phyloP scores from a whole-genome alignment of 2,888 invertebrate genomes.

The Chaetogeoica ovagalla region DNA sequence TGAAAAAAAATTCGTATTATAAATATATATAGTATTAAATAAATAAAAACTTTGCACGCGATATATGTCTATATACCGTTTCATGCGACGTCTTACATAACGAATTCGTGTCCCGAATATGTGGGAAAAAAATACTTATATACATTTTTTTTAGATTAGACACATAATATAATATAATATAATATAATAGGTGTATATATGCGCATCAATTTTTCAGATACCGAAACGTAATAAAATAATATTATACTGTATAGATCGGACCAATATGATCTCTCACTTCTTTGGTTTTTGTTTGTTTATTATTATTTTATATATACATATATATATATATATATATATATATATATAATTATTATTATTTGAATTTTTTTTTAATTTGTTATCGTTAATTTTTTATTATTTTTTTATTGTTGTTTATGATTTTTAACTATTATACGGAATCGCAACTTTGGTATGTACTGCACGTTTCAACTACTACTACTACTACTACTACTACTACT shows the following conservation, averaged over 20 bases:
- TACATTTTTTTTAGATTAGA: no score
- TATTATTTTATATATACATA: conserved; percentile 19
- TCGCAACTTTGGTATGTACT: conserved; percentile 31
- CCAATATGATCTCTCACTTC: conserved; percentile 53
- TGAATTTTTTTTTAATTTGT: conserved; percentile 3
- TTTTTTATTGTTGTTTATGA: conserved; percentile 8
- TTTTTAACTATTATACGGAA: conserved; percentile 27
- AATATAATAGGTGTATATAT: background rate
- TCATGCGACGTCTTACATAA: no score
- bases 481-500: no score
- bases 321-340: background rate
- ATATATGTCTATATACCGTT: background rate
- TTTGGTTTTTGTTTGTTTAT: conserved; percentile 34
- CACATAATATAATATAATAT: no score
- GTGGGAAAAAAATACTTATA: no score
- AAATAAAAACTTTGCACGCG: background rate
- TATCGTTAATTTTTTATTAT: conserved; percentile 23
- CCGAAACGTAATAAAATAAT: background rate
- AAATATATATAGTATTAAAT: background rate
- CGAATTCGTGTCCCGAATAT: no score
- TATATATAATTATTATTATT: conserved; percentile 32
- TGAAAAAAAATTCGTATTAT: no score
- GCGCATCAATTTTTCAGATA: background rate
- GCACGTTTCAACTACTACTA: conserved; percentile 20
- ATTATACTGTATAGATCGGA: conserved; percentile 26